These are phyloP conservation scores for Leptinotarsa defecta DNA, from an alignment of 1,140 invertebrate genomes.

Conservation along the genomic window DNA sequence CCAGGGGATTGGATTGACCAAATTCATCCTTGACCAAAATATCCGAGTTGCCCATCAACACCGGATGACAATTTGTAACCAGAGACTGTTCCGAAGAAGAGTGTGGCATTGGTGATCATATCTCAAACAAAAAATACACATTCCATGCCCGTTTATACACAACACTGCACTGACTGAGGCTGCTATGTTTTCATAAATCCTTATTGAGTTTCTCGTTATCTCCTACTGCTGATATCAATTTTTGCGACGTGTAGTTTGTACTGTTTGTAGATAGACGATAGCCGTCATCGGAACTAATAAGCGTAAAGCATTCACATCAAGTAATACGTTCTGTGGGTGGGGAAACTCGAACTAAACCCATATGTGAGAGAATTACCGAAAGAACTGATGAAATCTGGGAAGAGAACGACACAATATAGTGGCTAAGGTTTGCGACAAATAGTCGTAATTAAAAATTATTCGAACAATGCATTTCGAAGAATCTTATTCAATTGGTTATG, in stretches of 20 bases:
- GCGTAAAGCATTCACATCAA: background rate
- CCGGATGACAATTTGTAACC: background rate
- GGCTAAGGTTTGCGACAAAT: too few species aligned
- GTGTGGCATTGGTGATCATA: slow-evolving; percentile 11
- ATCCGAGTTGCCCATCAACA: slow-evolving; percentile 1
- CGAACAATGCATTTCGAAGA: too few species aligned
- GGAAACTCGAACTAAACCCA: background rate
- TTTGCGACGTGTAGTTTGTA: background rate
- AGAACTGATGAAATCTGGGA: background rate
- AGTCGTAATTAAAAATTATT: too few species aligned
- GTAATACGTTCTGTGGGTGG: background rate
- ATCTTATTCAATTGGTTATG: too few species aligned
- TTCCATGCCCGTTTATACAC: background rate
- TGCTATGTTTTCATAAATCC: background rate
- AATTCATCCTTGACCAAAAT: slow-evolving; percentile 3
- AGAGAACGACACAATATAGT: too few species aligned
- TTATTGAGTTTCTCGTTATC: slow-evolving; percentile 1
- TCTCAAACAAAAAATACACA: background rate
- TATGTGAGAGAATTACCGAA: background rate
- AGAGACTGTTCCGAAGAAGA: background rate
- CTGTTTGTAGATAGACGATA: background rate
- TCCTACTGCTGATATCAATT: background rate
- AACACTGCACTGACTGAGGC: background rate
- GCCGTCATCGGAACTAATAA: background rate
- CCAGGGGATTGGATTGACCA: background rate